Base-by-base conservation (phyloP, 2,888 invertebrate genomes). In the Clistopyga incitator region DNA sequence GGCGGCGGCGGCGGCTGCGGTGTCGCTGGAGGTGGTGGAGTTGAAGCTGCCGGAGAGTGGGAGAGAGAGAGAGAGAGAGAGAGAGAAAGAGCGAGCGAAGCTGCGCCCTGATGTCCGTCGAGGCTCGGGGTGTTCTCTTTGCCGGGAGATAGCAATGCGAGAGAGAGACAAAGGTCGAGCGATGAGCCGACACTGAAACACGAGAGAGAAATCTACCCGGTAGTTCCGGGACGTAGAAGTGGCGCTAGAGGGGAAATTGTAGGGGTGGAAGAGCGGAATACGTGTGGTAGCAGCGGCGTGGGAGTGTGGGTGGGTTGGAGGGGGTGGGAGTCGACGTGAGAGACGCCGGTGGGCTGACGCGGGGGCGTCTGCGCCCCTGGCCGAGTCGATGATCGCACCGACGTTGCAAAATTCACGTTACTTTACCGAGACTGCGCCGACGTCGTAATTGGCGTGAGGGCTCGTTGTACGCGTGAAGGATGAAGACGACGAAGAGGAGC, bases 311-410 rank as follows among this genome's bases (percentile, higher is more conserved):
- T 29, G 83, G 72, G 52, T 45, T 50, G 64, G 52, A 68, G 50
- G 70, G 70, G 77, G 78, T 75, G 72, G 47, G 52, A 70, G 13
- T 25, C n/a, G 59, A 20, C 70, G 29, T 67, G 47, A 61, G 74
- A 42, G 42, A 64, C 18, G 78, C 77, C 82, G 45, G 74, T 78
- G 78, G 72, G 70, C 71, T 67, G 29, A 81, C 84, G 74, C 81
- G 71, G 81, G 81, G 72, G 85, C 85, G 85, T 85, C 85, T 84
- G 85, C 85, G 85, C 84, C 76, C 81, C 81, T 84, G 72, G 84
- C 81, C 76, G 71, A 85, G 85, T 85, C 85, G 84, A 85, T 85
- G 84, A 85, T 84, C 85, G 78, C 76, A 74, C 81, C 74, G 50
- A 50, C 83, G 64, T 65, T 80, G 74, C 81, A 78, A 84, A 85